phyloP scores from a whole-genome alignment of 2,113 vertebrate genomes.

The Semicossyphus pulcher region DNA sequence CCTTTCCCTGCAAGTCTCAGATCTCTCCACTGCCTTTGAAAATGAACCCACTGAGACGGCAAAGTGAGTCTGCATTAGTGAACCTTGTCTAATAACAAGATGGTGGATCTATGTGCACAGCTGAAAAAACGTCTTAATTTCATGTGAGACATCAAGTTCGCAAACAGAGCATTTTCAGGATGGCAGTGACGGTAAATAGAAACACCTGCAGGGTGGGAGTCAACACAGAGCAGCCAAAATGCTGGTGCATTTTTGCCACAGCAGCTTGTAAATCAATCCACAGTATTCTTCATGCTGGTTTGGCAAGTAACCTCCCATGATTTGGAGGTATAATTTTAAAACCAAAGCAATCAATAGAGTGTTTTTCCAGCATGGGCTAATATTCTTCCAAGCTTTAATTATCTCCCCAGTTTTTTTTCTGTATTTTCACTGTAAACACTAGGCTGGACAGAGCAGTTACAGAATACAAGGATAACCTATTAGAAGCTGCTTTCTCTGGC shows the following conservation, averaged over 20 bases:
- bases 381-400: constrained; percentile 46
- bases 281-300: constrained; percentile 44
- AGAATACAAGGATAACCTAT: constrained; percentile 20
- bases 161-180: constrained; percentile 32
- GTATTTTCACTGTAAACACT: constrained; percentile 62
- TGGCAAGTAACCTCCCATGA: constrained; percentile 39
- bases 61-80: constrained; percentile 20
- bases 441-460: constrained; percentile 17
- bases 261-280: constrained; percentile 59
- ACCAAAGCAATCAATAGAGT: constrained; percentile 46
- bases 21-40: neutral
- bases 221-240: constrained; percentile 12
- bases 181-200: constrained; percentile 38
- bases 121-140: constrained; percentile 11
- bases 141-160: constrained; percentile 20
- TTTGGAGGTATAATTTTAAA: constrained; percentile 27
- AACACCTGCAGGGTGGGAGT: constrained; percentile 55
- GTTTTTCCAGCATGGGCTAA: constrained; percentile 35
- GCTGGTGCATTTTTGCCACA: constrained; percentile 21
- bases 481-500: constrained; percentile 27
- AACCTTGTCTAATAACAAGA: constrained; percentile 18
- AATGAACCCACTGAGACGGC: constrained; percentile 6
- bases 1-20: neutral
- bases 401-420: constrained; percentile 36
- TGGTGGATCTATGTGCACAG: constrained; percentile 11